Conservation (phyloP, 2,113 vertebrate species). For the Neomonachus schauinslandi region DNA sequence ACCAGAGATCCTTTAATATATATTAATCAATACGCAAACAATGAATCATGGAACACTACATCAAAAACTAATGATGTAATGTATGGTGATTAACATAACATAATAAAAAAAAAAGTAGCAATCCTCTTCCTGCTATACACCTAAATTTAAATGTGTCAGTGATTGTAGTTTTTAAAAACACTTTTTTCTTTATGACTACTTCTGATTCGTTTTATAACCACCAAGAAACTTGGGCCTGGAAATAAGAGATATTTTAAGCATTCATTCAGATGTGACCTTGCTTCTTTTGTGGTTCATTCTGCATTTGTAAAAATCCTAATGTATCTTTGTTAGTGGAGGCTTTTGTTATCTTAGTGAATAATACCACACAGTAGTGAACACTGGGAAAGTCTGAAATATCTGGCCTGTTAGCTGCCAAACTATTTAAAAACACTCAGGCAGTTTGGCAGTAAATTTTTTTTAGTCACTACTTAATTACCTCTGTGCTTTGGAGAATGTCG, state of each 20-base stretch:
- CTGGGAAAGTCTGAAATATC: neutral
- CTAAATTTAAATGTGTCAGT: neutral
- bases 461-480: conserved; percentile 62
- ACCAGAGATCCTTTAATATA: neutral
- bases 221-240: neutral
- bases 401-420: conserved; percentile 33
- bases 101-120: neutral
- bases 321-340: neutral
- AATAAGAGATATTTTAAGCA: conserved; percentile 11
- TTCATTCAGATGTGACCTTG: neutral
- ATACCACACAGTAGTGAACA: neutral
- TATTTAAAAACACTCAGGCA: conserved; percentile 43
- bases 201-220: neutral
- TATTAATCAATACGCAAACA: neutral
- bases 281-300: neutral
- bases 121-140: neutral
- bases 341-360: conserved; percentile 56
- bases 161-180: neutral
- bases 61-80: too few relatives aligned
- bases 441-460: conserved; percentile 50
- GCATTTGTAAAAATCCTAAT: conserved; percentile 9
- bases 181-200: neutral
- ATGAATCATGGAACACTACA: too few relatives aligned
- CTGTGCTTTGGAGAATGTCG: conserved; percentile 39
- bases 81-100: too few relatives aligned